A percentile compares a stretch with the other conserved stretches of the same genome.
Conservation (phyloP, 1,140 invertebrate genomes). For the Drosophila murphyi region DNA sequence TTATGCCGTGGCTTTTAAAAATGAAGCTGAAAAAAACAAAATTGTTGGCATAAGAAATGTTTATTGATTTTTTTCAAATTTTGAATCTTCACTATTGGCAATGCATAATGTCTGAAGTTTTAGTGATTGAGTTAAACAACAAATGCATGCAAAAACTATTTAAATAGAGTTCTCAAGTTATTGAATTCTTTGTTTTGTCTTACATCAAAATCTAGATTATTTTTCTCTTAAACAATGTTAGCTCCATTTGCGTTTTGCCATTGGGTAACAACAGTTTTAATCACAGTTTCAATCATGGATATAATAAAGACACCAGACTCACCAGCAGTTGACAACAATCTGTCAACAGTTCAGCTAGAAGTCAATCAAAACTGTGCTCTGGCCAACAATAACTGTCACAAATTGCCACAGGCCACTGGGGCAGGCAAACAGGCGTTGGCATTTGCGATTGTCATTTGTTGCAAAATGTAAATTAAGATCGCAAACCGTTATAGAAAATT, state of each 20-base stretch:
- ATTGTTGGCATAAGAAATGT: no score
- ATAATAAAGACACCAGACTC: background rate
- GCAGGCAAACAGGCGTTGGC: conserved; percentile 36
- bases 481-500: conserved; percentile 62
- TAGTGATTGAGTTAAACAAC: no score
- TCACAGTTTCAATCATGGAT: conserved; percentile 41
- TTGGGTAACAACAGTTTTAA: conserved; percentile 35
- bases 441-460: conserved; percentile 35
- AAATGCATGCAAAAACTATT: no score
- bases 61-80: no score
- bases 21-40: background rate
- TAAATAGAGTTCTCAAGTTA: background rate
- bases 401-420: conserved; percentile 63
- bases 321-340: conserved; percentile 33
- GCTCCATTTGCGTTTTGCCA: background rate
- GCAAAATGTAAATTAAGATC: conserved; percentile 38
- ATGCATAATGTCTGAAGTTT: no score
- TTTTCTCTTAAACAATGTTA: conserved; percentile 4
- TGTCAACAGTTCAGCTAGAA: conserved; percentile 55
- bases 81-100: no score
- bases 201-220: conserved; percentile 1
- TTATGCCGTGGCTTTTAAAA: background rate
- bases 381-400: conserved; percentile 68
- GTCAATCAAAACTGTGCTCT: conserved; percentile 67
- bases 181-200: background rate